A percentile compares a stretch with the other conserved stretches of the same genome.
These are phyloP conservation scores for Pammene fasciana DNA, from an alignment of 2,888 invertebrate genomes.

Conservation along the genomic window DNA sequence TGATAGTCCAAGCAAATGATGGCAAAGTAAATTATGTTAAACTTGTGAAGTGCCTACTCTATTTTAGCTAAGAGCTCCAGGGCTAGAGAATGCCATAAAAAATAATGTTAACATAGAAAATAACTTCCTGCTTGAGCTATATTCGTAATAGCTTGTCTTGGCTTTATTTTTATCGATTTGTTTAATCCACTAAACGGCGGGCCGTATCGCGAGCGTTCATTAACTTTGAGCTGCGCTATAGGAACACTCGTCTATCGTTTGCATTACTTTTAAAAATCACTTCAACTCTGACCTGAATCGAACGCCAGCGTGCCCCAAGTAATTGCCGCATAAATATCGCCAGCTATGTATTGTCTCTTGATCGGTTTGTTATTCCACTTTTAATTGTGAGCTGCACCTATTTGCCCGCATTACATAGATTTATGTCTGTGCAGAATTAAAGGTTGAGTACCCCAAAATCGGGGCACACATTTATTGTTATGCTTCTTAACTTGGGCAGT, in stretches of 20 bases:
- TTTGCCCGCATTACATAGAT: too few relatives aligned
- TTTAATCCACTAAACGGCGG: constrained; percentile 55
- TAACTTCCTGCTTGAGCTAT: background rate
- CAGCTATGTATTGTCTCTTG: constrained; percentile 39
- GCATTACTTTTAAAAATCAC: constrained; percentile 80
- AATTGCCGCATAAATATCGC: constrained; percentile 75
- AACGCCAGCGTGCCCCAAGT: constrained; percentile 73
- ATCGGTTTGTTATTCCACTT: constrained; percentile 42
- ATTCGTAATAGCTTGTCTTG: constrained; percentile 43
- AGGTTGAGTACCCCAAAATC: too few relatives aligned
- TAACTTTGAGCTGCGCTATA: constrained; percentile 67
- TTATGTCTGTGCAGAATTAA: too few relatives aligned
- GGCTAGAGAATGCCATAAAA: background rate
- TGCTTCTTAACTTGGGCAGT: too few relatives aligned
- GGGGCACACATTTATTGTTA: too few relatives aligned
- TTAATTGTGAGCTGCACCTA: constrained; percentile 33
- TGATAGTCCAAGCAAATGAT: too few relatives aligned
- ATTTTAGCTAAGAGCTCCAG: too few relatives aligned
- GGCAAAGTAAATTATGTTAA: background rate
- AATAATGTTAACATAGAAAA: background rate
- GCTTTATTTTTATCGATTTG: constrained; percentile 52
- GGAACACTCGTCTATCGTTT: constrained; percentile 70
- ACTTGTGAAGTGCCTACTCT: background rate
- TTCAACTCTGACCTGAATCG: constrained; percentile 78
- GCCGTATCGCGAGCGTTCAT: constrained; percentile 64